Percentiles rank a stretch among this genome's conserved stretches.
Conservation (phyloP, 2,113 vertebrate genomes). For the Campylomormyrus numenius region DNA sequence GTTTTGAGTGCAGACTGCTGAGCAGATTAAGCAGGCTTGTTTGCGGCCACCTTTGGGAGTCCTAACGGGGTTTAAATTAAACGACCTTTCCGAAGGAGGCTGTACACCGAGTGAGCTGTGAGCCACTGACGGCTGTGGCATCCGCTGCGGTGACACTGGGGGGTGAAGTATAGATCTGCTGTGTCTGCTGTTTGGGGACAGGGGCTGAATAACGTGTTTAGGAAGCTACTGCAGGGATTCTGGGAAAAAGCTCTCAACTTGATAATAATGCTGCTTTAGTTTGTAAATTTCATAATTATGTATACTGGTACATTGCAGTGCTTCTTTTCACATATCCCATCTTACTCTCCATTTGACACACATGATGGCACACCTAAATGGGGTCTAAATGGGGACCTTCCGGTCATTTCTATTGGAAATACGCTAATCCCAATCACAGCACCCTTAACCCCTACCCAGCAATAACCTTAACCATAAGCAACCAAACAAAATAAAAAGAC, state of each 20-base stretch:
- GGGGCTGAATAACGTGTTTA: background rate
- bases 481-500: too few species aligned
- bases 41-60: conserved; percentile 37
- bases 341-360: background rate
- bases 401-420: too few species aligned
- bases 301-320: background rate
- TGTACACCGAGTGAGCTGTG: conserved; percentile 21
- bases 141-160: conserved; percentile 36
- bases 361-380: too few species aligned
- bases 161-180: conserved; percentile 37
- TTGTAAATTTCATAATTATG: background rate
- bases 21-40: conserved; percentile 42
- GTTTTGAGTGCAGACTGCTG: conserved; percentile 13
- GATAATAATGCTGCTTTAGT: background rate
- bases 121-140: conserved; percentile 32
- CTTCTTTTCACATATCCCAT: background rate
- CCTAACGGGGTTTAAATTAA: conserved; percentile 51
- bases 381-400: too few species aligned
- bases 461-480: too few species aligned
- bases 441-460: too few species aligned
- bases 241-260: background rate
- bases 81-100: conserved; percentile 44
- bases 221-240: background rate
- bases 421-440: too few species aligned
- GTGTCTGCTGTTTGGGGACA: background rate